phyloP scores from a whole-genome alignment of 2,888 invertebrate species.

The Lobophora halterata region DNA sequence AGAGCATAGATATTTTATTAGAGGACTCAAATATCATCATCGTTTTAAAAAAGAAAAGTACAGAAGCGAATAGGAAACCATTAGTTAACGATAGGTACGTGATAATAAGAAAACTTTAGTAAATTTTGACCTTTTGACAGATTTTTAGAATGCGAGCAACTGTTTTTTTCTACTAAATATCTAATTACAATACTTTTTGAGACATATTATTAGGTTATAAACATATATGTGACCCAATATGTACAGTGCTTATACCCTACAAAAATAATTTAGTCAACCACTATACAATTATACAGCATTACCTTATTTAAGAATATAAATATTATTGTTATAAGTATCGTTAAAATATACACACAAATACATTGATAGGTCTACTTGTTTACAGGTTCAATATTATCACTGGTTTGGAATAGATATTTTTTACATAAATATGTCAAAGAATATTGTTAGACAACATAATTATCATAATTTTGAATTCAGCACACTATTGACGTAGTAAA shows the following conservation, averaged over 20 bases:
- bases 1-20: too few relatives aligned
- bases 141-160: constrained; percentile 46
- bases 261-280: constrained; percentile 78
- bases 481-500: too few relatives aligned
- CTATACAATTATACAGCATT: constrained; percentile 71
- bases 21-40: too few relatives aligned
- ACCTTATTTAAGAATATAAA: constrained; percentile 60
- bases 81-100: too few relatives aligned
- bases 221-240: constrained; percentile 69
- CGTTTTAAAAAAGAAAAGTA: too few relatives aligned
- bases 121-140: too few relatives aligned
- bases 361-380: constrained; percentile 8
- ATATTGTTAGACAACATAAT: too few relatives aligned
- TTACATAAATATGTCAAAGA: constrained; percentile 5
- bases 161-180: constrained; percentile 48
- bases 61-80: too few relatives aligned
- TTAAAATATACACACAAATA: constrained; percentile 35
- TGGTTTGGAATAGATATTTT: constrained; percentile 34
- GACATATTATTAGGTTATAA: constrained; percentile 61
- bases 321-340: constrained; percentile 49
- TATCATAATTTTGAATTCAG: too few relatives aligned
- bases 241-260: constrained; percentile 77
- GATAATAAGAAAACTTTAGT: too few relatives aligned
- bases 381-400: constrained; percentile 37
- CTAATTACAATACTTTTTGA: constrained; percentile 53